Base-by-base conservation (phyloP, 2,113 vertebrate genomes). In the Thamnaconus septentrionalis region DNA sequence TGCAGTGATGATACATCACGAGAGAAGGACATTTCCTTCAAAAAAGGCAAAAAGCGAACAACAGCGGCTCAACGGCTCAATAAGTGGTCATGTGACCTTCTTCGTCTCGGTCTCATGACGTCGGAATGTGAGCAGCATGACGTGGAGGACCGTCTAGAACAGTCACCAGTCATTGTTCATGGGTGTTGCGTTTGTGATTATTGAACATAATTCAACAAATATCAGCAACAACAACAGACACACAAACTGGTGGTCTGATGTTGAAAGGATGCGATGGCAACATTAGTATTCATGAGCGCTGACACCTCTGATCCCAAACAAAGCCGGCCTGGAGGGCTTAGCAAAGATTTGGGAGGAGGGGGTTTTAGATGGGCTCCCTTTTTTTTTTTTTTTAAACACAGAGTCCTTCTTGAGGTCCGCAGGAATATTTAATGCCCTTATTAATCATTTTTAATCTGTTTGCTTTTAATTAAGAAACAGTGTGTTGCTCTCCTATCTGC, bases 371-470 rank as follows among this genome's bases (percentile, higher is more conserved):
- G 81, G 81, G 78, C 82, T 84, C 80, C 71, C 79, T 76, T 71
- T 79, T 79, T 81, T 87, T 66, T 85, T 81, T 81, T 31, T 31
- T 31, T 31, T 31, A 31, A 31, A 84, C 85, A 80, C 87, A 80
- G 64, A 78, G 80, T 88, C 79, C 79, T 75, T 82, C 87, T 89
- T 79, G 83, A 85, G 82, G 87, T 89, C 87, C 83, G 61, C 75
- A 68, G 80, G 84, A 89, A 89, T 85, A 88, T 85, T 88, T 88
- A 88, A 90, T 85, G 81, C 86, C 71, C 78, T 95, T 99, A 99
- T 98, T 99, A 98, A 98, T 98, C 95, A 99, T 98, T 97, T 99
- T 97, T 98, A 98, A 98, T 98, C 97, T 96, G 93, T 98, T 98
- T 99, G 95, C 95, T 97, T 98, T 99, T 99, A 99, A 99, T 99